These are phyloP conservation scores for Synanthedon formicaeformis DNA, from an alignment of 2,888 invertebrate species.

Conservation along the genomic window DNA sequence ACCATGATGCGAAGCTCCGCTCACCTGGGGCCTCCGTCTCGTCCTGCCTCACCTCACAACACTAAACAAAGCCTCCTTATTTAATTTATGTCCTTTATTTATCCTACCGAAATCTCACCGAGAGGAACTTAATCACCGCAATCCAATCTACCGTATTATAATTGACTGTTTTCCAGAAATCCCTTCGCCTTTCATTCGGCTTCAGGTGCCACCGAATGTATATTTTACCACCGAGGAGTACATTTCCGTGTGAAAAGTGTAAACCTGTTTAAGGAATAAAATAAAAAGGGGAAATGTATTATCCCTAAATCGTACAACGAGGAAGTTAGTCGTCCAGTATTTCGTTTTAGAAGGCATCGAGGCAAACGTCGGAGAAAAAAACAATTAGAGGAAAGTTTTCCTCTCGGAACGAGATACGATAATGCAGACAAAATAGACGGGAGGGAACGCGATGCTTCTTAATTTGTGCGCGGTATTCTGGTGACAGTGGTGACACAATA, in stretches of 20 bases:
- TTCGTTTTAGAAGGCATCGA: constrained; percentile 26
- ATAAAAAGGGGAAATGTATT: constrained; percentile 14
- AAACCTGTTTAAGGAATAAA: constrained; percentile 5
- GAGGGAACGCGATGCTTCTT: constrained; percentile 10
- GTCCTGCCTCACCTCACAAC: constrained; percentile 10
- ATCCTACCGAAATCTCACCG: constrained; percentile 13
- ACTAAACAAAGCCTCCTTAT: constrained; percentile 14
- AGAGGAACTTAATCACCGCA: constrained; percentile 19
- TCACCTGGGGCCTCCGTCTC: constrained; percentile 18
- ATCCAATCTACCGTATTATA: constrained; percentile 22
- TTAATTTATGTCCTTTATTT: constrained; percentile 33
- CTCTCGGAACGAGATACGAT: constrained; percentile 2
- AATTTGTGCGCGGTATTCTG: constrained; percentile 15
- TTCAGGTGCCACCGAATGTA: constrained; percentile 1
- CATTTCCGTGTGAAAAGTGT: background rate
- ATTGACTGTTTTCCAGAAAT: constrained; percentile 28
- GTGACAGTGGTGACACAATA: constrained; percentile 11
- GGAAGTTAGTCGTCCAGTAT: constrained; percentile 24
- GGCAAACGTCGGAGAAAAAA: constrained; percentile 26
- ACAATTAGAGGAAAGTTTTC: constrained; percentile 31
- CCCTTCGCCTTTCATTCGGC: constrained; percentile 3
- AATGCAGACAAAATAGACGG: background rate
- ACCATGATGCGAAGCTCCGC: constrained; percentile 7
- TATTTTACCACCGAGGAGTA: background rate
- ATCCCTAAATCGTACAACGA: constrained; percentile 22